A percentile compares a stretch with the other conserved stretches of the same genome.
phyloP scores from a whole-genome alignment of 2,797 vertebrate genomes.

The Telmatherina bonti region DNA sequence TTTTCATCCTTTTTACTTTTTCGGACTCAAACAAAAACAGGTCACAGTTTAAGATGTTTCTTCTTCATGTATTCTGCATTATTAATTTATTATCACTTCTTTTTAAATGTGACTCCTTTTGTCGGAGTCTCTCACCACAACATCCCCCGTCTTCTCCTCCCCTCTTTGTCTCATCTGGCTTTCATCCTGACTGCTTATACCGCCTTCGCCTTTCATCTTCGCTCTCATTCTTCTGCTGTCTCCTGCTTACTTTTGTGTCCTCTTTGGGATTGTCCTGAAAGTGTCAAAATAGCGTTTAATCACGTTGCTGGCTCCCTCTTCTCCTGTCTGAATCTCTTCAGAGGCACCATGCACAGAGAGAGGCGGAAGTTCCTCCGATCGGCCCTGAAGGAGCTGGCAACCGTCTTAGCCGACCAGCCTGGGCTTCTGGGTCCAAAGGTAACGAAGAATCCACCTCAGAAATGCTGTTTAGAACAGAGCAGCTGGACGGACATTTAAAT shows the following conservation, averaged over 20 bases:
- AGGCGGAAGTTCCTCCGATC: conserved; percentile 97
- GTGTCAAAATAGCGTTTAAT: conserved; percentile 64
- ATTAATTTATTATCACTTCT: conserved; percentile 22
- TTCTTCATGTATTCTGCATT: conserved; percentile 17
- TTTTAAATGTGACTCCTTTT: conserved; percentile 17
- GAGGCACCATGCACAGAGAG: conserved; percentile 96
- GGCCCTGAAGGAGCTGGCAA: conserved; percentile 95
- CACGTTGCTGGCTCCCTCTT: conserved; percentile 15
- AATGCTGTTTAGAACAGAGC: neutral
- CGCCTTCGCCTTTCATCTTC: conserved; percentile 60
- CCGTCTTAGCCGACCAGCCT: conserved; percentile 97
- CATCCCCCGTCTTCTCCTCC: conserved; percentile 10
- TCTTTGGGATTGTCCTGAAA: conserved; percentile 61
- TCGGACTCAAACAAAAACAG: conserved; percentile 1
- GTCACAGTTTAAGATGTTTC: conserved; percentile 18
- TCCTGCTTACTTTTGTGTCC: conserved; percentile 42
- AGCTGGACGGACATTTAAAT: neutral
- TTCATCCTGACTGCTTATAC: conserved; percentile 64
- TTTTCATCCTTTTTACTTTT: conserved; percentile 9
- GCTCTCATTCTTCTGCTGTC: conserved; percentile 51
- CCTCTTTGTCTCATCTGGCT: conserved; percentile 26
- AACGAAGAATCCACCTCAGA: conserved; percentile 26
- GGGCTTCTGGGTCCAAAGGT: conserved; percentile 97
- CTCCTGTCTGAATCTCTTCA: conserved; percentile 64
- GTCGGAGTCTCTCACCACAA: conserved; percentile 35